These are phyloP conservation scores for Rhizomys pruinosus DNA, from an alignment of 2,113 vertebrate species.

Conservation along the genomic window DNA sequence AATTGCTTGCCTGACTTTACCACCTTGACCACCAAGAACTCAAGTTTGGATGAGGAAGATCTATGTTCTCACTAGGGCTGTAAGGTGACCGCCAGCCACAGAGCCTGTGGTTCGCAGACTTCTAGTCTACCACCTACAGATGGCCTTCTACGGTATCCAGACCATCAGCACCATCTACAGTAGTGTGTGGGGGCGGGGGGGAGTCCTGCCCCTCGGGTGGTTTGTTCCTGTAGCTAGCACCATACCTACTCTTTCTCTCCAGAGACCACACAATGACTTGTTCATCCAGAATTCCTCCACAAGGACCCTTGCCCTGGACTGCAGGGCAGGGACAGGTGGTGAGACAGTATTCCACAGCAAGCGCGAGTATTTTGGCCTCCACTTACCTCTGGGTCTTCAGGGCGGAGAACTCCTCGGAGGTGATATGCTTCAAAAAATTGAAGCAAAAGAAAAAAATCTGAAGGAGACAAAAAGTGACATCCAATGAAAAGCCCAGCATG, in stretches of 20 bases:
- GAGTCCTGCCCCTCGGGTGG: background rate
- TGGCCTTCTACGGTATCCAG: background rate
- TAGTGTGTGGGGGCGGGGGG: too few species aligned
- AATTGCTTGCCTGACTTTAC: background rate
- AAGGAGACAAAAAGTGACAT: conserved; percentile 64
- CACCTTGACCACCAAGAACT: background rate
- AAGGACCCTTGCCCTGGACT: conserved; percentile 42
- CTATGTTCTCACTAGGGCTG: background rate
- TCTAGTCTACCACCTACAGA: background rate
- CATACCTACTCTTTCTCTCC: background rate
- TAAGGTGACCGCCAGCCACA: background rate
- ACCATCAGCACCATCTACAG: too few species aligned
- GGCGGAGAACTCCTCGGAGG: conserved; percentile 97
- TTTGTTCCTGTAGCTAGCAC: background rate
- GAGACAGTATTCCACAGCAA: too few species aligned
- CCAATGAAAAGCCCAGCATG: background rate
- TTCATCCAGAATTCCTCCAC: background rate
- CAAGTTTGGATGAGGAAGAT: background rate
- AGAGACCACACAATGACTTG: background rate
- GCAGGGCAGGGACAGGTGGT: conserved; percentile 73
- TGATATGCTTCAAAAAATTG: conserved; percentile 99
- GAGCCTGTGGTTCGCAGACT: background rate
- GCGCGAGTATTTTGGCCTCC: background rate
- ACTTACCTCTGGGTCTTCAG: conserved; percentile 93
- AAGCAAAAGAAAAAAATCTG: conserved; percentile 99